Evolutionary conservation across 1,140 invertebrate species (phyloP).

Genomic region (Hydropsyche tenuis): DNA sequence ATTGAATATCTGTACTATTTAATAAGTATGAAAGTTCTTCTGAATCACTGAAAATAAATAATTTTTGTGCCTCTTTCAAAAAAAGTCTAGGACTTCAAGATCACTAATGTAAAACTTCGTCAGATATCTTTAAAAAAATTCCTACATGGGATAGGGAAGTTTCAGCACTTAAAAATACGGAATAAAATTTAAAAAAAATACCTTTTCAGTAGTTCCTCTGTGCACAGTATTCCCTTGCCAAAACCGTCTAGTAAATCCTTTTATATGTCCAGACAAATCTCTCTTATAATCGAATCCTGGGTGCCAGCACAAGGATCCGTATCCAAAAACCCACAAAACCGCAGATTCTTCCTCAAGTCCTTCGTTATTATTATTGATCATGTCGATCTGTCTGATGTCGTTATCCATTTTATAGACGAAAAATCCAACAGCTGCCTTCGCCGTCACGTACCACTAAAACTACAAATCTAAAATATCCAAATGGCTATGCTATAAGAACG

Average conservation of each 20-base stretch:
- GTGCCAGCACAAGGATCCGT: conserved; percentile 87
- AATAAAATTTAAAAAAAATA: no score
- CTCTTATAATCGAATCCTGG: conserved; percentile 81
- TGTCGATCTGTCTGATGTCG: background rate
- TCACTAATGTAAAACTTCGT: background rate
- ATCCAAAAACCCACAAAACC: conserved; percentile 82
- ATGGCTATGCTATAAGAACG: background rate
- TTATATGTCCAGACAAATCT: conserved; percentile 74
- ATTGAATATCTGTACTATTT: no score
- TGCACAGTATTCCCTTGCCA: conserved; percentile 89
- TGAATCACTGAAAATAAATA: no score
- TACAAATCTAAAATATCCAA: no score
- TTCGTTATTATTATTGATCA: background rate
- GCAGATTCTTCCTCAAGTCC: background rate
- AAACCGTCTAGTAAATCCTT: conserved; percentile 79
- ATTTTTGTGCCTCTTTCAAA: no score
- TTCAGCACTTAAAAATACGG: conserved; percentile 1
- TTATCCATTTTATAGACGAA: background rate
- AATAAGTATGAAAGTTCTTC: no score
- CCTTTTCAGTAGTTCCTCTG: conserved; percentile 78
- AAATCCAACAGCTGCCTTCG: no score
- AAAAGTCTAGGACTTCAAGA: no score
- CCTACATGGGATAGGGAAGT: no score
- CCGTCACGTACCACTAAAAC: no score
- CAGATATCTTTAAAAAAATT: background rate